Evolutionary conservation across 1,140 invertebrate genomes (phyloP).

Genomic region (Rhagoletis zephyria): DNA sequence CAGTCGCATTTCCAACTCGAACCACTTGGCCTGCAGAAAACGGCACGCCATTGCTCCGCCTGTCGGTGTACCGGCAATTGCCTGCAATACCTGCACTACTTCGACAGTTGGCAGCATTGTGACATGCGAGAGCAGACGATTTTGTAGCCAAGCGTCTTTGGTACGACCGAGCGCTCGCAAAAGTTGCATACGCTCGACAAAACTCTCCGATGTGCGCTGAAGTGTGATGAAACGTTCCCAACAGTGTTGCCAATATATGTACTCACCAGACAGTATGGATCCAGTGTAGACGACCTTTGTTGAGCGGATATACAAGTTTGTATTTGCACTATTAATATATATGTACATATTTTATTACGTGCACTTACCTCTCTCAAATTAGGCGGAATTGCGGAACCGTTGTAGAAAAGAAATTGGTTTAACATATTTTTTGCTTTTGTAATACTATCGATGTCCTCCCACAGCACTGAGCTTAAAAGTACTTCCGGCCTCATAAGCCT

Average conservation of each 20-base stretch:
- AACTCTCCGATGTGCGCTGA: constrained; percentile 76
- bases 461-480: constrained; percentile 68
- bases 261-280: constrained; percentile 77
- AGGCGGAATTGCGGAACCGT: constrained; percentile 67
- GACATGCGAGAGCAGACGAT: constrained; percentile 80
- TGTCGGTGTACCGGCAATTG: constrained; percentile 80
- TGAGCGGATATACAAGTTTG: neutral
- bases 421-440: constrained; percentile 71
- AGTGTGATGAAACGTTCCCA: constrained; percentile 78
- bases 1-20: constrained; percentile 78
- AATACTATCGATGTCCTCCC: constrained; percentile 72
- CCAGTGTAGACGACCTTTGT: constrained; percentile 71
- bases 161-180: constrained; percentile 80
- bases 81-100: constrained; percentile 79
- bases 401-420: constrained; percentile 69
- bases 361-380: constrained; percentile 69
- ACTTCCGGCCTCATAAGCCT: constrained; percentile 71
- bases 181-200: constrained; percentile 81
- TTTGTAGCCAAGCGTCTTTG: constrained; percentile 81
- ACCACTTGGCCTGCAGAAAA: constrained; percentile 84
- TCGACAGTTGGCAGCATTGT: constrained; percentile 81
- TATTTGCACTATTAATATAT: neutral
- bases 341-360: neutral
- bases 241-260: constrained; percentile 83
- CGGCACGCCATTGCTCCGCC: constrained; percentile 83